These are phyloP conservation scores for Caenorhabditis sp. DNA, from an alignment of 2,888 invertebrate species.

Conservation along the genomic window DNA sequence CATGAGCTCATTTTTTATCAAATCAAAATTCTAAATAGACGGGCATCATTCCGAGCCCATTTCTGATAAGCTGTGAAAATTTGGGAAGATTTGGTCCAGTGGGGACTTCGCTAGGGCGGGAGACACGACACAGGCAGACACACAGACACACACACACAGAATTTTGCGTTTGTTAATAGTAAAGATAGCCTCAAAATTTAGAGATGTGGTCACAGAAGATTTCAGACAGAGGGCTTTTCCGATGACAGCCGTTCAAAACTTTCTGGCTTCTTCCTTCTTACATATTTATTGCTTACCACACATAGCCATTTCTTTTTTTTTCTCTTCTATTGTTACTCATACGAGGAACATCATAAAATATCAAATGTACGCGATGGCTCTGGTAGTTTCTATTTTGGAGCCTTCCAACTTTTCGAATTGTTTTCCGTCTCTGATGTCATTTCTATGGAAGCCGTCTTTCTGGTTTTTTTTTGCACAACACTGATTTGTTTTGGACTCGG, in stretches of 20 bases:
- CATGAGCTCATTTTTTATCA: no score
- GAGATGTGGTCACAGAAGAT: background rate
- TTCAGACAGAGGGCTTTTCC: background rate
- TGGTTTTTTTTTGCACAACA: background rate
- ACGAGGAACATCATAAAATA: slow-evolving; percentile 18
- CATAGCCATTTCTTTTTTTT: slow-evolving; percentile 9
- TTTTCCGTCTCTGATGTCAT: slow-evolving; percentile 7
- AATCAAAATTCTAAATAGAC: no score
- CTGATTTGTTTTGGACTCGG: background rate
- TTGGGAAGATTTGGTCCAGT: no score
- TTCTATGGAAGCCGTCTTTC: background rate
- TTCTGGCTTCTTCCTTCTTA: slow-evolving; percentile 21
- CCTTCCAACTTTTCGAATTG: slow-evolving; percentile 12
- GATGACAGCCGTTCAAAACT: slow-evolving; percentile 24
- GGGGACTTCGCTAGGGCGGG: no score
- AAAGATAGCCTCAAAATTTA: no score
- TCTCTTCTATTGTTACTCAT: slow-evolving; percentile 5
- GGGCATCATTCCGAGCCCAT: no score
- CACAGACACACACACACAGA: no score
- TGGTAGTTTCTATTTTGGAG: background rate
- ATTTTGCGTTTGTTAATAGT: no score
- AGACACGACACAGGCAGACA: no score
- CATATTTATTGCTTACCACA: slow-evolving; percentile 31
- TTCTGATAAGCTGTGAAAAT: no score
- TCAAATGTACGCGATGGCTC: slow-evolving; percentile 4